phyloP scores from a whole-genome alignment of 1,140 invertebrate genomes.

The Zelostemma sp. region DNA sequence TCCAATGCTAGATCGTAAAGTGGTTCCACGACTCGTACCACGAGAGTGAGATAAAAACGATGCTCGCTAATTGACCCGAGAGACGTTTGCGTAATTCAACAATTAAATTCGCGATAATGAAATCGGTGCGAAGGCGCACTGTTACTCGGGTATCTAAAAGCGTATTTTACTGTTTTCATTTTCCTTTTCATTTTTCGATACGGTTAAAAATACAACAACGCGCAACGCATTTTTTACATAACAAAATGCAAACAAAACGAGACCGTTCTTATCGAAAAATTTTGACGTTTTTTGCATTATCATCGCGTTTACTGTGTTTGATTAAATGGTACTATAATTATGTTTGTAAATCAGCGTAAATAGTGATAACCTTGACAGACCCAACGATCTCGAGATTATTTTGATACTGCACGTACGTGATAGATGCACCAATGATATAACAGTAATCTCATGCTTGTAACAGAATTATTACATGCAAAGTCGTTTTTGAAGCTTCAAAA shows the following conservation, averaged over 20 bases:
- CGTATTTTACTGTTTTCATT: no score
- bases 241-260: no score
- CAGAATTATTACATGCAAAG: no score
- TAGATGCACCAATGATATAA: no score
- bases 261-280: background rate
- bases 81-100: conserved; percentile 27
- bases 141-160: no score
- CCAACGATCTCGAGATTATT: conserved; percentile 1
- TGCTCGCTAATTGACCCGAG: conserved; percentile 34
- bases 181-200: background rate
- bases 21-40: conserved; percentile 20
- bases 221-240: background rate
- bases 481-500: no score
- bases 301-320: background rate
- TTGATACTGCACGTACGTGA: background rate
- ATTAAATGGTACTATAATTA: background rate
- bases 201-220: background rate
- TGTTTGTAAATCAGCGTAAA: background rate
- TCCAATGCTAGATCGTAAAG: background rate
- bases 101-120: conserved; percentile 35
- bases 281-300: background rate
- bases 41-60: conserved; percentile 32
- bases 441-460: no score
- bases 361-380: background rate
- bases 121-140: conserved; percentile 3